Percentiles rank a stretch among this genome's conserved stretches.
Conservation (phyloP, 2,888 invertebrate genomes). For the Drosophila barbarae region DNA sequence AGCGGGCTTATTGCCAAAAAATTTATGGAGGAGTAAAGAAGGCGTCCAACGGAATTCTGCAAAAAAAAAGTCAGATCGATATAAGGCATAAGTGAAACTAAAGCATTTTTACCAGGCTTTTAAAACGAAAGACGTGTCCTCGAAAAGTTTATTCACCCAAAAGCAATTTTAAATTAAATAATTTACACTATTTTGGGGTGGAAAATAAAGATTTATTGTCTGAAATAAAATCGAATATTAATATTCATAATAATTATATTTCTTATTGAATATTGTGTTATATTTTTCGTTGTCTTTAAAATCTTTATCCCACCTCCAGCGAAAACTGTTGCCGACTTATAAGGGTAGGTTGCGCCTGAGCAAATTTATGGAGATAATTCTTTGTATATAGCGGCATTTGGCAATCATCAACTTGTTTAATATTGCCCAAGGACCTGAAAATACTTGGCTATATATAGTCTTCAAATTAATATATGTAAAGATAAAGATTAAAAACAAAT, state of each 20-base stretch:
- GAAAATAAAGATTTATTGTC: too few relatives aligned
- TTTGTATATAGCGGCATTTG: not conserved
- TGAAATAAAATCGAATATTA: not conserved
- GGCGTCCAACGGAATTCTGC: constrained; percentile 20
- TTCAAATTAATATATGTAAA: not conserved
- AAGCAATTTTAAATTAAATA: not conserved
- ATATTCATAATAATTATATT: not conserved
- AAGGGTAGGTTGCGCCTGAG: too few relatives aligned
- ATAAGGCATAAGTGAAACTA: not conserved
- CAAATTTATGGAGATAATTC: not conserved
- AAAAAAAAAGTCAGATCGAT: constrained; percentile 21
- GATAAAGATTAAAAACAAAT: not conserved
- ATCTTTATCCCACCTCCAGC: too few relatives aligned
- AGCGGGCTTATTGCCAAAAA: constrained; percentile 44
- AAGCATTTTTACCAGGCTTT: not conserved
- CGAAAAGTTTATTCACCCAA: constrained; percentile 3
- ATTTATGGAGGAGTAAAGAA: constrained; percentile 1
- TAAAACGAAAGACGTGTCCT: not conserved
- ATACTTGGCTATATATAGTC: not conserved
- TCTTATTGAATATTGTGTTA: too few relatives aligned
- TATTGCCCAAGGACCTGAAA: not conserved
- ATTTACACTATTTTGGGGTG: too few relatives aligned
- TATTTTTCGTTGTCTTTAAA: not conserved
- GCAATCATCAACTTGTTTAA: not conserved
- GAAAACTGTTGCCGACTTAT: not conserved